Conservation (phyloP, 2,888 invertebrate genomes). For the Mimachlamys varia region DNA sequence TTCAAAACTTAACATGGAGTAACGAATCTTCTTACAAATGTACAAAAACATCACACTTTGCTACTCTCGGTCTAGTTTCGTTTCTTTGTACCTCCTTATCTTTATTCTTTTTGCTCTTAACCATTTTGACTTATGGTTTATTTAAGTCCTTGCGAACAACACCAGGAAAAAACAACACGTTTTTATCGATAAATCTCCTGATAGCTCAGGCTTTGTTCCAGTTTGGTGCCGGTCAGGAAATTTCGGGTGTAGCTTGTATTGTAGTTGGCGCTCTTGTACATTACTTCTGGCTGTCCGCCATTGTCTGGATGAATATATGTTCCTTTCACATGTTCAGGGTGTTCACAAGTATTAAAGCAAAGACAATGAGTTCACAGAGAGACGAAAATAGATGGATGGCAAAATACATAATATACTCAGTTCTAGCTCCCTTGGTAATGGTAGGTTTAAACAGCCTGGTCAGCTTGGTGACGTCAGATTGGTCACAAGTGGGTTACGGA, state of each 20-base stretch:
- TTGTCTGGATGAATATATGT: constrained; percentile 44
- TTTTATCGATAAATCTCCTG: constrained; percentile 32
- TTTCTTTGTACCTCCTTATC: background rate
- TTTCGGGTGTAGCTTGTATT: constrained; percentile 38
- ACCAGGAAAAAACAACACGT: constrained; percentile 50
- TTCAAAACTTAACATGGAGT: background rate
- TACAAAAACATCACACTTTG: background rate
- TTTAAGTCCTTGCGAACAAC: constrained; percentile 43
- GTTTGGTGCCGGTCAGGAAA: background rate
- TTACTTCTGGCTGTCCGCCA: constrained; percentile 38
- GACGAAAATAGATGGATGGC: constrained; percentile 34
- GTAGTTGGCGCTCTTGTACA: constrained; percentile 44
- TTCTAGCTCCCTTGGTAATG: background rate
- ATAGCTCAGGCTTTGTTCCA: constrained; percentile 38
- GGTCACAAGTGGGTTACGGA: constrained; percentile 46
- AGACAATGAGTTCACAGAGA: background rate
- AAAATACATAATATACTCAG: constrained; percentile 36
- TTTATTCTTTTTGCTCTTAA: background rate
- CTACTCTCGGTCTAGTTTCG: background rate
- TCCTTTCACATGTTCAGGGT: constrained; percentile 47
- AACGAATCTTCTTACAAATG: background rate
- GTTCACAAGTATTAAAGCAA: constrained; percentile 44
- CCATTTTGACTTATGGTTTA: constrained; percentile 42
- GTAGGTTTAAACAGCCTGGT: background rate
- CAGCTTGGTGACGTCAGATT: background rate